These are phyloP conservation scores for Nannospalax galili DNA, from an alignment of 2,113 vertebrate species.

Conservation along the genomic window DNA sequence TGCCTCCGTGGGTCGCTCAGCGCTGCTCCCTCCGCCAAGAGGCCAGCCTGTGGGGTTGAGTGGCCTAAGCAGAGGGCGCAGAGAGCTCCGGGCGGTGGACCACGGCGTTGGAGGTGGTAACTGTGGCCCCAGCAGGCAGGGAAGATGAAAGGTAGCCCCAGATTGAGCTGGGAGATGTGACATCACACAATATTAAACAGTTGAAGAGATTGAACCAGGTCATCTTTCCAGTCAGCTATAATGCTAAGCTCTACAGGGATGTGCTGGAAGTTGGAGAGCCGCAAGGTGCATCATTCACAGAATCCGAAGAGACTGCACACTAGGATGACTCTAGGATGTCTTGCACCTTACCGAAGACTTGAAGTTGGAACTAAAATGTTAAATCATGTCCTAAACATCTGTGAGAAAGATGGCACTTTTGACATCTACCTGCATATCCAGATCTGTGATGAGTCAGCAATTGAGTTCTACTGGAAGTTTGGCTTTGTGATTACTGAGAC, in stretches of 20 bases:
- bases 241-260: constrained; percentile 99
- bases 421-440: constrained; percentile 94
- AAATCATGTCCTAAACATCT: constrained; percentile 98
- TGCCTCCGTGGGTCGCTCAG: not conserved
- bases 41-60: no score
- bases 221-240: constrained; percentile 98
- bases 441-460: constrained; percentile 97
- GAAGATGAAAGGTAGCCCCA: constrained; percentile 89
- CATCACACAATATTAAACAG: constrained; percentile 96
- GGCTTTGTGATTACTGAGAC: constrained; percentile 97
- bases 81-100: not conserved
- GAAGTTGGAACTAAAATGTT: constrained; percentile 99
- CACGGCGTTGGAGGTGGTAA: not conserved
- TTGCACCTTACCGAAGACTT: constrained; percentile 97
- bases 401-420: constrained; percentile 99
- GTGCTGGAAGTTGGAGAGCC: constrained; percentile 97
- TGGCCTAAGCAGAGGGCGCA: not conserved
- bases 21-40: not conserved
- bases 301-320: constrained; percentile 97
- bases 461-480: constrained; percentile 94
- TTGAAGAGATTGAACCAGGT: constrained; percentile 98
- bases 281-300: constrained; percentile 96
- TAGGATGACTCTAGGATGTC: constrained; percentile 96
- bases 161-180: constrained; percentile 98
- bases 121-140: no score